A percentile compares a stretch with the other conserved stretches of the same genome.
Conservation (phyloP, 2,113 vertebrate species). For the Tragelaphus scriptus region DNA sequence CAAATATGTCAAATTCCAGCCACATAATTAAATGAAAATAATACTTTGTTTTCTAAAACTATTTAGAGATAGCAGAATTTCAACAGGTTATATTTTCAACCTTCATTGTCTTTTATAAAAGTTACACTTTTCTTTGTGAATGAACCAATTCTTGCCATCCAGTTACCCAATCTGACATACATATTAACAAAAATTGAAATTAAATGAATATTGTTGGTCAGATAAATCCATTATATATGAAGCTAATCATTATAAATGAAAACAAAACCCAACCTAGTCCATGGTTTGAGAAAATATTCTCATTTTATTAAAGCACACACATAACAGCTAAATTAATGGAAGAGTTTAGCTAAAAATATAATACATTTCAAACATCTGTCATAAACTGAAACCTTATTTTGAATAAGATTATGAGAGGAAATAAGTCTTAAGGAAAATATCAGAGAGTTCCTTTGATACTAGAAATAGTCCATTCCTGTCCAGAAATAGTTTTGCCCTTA, state of each 20-base stretch:
- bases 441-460: slow-evolving; percentile 55
- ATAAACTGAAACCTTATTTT: background rate
- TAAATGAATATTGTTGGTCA: background rate
- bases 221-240: background rate
- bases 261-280: background rate
- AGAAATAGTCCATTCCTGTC: slow-evolving; percentile 54
- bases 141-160: background rate
- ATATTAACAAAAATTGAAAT: background rate
- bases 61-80: slow-evolving; percentile 61
- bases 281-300: background rate
- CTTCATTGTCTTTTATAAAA: slow-evolving; percentile 6
- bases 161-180: background rate
- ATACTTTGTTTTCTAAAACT: slow-evolving; percentile 69
- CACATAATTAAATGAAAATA: slow-evolving; percentile 75
- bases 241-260: background rate
- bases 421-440: slow-evolving; percentile 31
- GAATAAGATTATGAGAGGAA: slow-evolving; percentile 22
- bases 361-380: background rate
- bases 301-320: background rate
- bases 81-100: slow-evolving; percentile 67
- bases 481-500: slow-evolving; percentile 66
- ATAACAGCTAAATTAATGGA: background rate
- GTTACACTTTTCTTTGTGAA: slow-evolving; percentile 17
- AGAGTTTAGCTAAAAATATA: slow-evolving; percentile 2
- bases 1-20: slow-evolving; percentile 73